Percentiles rank a stretch among this genome's conserved stretches.
These are phyloP conservation scores for Chrysolina oricalcia DNA, from an alignment of 2,888 invertebrate genomes.

Conservation along the genomic window DNA sequence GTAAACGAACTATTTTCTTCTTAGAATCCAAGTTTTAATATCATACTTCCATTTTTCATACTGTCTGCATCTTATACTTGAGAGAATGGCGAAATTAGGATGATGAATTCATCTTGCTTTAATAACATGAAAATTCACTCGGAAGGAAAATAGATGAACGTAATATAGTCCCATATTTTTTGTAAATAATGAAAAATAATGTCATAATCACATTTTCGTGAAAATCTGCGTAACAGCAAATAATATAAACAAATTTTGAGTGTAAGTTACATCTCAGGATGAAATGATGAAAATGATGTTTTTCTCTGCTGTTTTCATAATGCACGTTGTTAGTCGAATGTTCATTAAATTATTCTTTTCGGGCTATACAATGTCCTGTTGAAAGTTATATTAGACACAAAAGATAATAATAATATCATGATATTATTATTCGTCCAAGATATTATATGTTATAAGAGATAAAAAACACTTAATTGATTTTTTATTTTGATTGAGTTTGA, in stretches of 20 bases:
- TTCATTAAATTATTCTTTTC: no score
- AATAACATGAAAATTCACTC: conserved; percentile 18
- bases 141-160: not conserved
- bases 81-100: conserved; percentile 1
- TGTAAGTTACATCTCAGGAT: no score
- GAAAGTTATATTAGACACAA: no score
- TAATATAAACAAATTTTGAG: not conserved
- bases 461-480: no score
- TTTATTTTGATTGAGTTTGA: no score
- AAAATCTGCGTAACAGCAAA: not conserved
- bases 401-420: no score
- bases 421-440: no score
- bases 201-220: not conserved
- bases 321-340: no score
- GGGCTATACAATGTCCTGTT: no score
- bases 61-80: not conserved
- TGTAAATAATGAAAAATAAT: not conserved
- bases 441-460: no score
- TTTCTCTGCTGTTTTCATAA: no score
- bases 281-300: no score
- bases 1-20: not conserved
- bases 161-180: not conserved
- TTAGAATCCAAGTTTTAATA: not conserved
- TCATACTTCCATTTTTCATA: not conserved
- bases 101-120: not conserved